These are phyloP conservation scores for Zoanthus sansibaricus DNA, from an alignment of 92 coral and sea anemone species.

Conservation along the genomic window DNA sequence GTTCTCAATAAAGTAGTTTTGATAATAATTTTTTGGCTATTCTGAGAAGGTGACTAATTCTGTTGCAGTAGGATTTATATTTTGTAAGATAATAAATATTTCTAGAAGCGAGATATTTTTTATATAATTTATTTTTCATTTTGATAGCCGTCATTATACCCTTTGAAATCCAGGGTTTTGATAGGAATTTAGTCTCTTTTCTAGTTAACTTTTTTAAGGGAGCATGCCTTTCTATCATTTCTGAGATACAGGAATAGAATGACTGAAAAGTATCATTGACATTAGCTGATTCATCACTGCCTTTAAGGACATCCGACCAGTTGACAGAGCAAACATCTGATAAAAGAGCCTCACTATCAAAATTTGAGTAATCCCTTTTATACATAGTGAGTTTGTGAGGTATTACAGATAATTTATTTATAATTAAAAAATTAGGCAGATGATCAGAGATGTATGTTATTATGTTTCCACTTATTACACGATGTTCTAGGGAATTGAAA, in stretches of 20 bases:
- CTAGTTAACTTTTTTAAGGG: constrained; percentile 49
- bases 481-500: too few species aligned
- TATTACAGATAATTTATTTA: not conserved
- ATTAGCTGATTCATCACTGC: constrained; percentile 10
- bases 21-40: constrained; percentile 27
- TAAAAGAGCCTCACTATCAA: too few species aligned
- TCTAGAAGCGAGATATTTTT: constrained; percentile 36
- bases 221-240: constrained; percentile 32
- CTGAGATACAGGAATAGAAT: constrained; percentile 14
- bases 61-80: constrained; percentile 48
- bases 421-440: not conserved
- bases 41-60: constrained; percentile 33
- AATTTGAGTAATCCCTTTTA: too few species aligned
- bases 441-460: not conserved
- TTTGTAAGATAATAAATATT: constrained; percentile 19
- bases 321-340: not conserved
- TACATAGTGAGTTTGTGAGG: not conserved
- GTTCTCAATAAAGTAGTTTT: too few species aligned
- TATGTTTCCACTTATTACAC: not conserved
- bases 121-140: constrained; percentile 38
- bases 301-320: not conserved
- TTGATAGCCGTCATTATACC: constrained; percentile 57
- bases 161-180: constrained; percentile 65
- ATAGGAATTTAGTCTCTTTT: constrained; percentile 45
- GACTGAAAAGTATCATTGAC: constrained; percentile 22